These are phyloP conservation scores for Callosobruchus maculatus DNA, from an alignment of 2,888 invertebrate species.

Conservation along the genomic window DNA sequence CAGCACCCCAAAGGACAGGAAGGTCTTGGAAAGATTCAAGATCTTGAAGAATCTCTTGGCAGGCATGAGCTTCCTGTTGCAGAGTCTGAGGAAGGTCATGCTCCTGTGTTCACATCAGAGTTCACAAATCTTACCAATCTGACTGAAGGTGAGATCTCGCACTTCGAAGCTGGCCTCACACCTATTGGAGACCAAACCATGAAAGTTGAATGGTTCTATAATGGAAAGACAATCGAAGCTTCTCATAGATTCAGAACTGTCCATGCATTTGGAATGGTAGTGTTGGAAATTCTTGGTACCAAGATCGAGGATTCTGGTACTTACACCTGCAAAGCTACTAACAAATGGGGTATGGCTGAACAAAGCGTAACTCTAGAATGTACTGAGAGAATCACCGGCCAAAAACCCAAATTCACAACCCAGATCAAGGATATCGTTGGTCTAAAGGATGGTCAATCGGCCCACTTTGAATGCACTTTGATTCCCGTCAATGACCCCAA, in stretches of 20 bases:
- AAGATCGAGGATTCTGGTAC: constrained; percentile 89
- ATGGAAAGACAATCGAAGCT: constrained; percentile 82
- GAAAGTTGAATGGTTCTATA: constrained; percentile 95
- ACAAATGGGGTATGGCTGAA: constrained; percentile 85
- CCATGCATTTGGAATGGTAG: constrained; percentile 96
- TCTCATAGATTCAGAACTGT: constrained; percentile 90
- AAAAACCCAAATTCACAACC: constrained; percentile 84
- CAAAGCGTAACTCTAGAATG: constrained; percentile 80
- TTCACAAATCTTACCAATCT: constrained; percentile 79
- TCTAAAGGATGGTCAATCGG: constrained; percentile 88
- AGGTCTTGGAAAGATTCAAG: constrained; percentile 86
- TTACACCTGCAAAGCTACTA: constrained; percentile 85
- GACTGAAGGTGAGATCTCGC: constrained; percentile 93
- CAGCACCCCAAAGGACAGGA: constrained; percentile 95
- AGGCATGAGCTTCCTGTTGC: constrained; percentile 64
- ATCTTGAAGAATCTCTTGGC: constrained; percentile 81
- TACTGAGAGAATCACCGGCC: constrained; percentile 79
- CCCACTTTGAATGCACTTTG: constrained; percentile 92
- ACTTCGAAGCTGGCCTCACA: constrained; percentile 93
- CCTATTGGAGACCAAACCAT: constrained; percentile 92
- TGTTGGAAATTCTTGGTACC: constrained; percentile 91
- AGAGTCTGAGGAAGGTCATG: constrained; percentile 75
- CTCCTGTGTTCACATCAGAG: constrained; percentile 85
- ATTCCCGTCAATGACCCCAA: constrained; percentile 92
- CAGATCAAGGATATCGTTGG: constrained; percentile 81